Evolutionary conservation across 2,113 vertebrate species (phyloP).

Genomic region (Catharus fuscescens): DNA sequence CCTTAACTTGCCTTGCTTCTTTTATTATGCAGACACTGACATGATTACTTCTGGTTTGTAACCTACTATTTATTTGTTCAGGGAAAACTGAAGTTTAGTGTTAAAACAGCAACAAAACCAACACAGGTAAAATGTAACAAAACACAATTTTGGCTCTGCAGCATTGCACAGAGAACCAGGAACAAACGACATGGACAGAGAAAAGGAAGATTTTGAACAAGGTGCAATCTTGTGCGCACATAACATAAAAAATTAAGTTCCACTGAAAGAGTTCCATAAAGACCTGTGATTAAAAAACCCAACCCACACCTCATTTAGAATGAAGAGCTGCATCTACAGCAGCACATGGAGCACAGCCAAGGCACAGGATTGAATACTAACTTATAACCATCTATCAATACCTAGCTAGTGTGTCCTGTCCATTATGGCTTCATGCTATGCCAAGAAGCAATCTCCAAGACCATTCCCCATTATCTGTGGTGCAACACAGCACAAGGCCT

Average conservation of each 20-base stretch:
- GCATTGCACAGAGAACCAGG: neutral
- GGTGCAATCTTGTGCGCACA: neutral
- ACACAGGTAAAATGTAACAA: neutral
- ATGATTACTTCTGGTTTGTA: neutral
- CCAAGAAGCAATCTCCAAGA: neutral
- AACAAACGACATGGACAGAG: neutral
- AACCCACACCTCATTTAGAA: neutral
- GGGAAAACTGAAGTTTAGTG: neutral
- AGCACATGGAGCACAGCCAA: neutral
- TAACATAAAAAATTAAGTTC: neutral
- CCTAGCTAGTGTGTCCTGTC: neutral
- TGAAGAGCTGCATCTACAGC: neutral
- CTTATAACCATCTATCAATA: neutral
- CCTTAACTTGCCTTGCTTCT: neutral
- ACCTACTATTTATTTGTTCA: neutral
- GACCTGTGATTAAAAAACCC: neutral
- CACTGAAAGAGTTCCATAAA: neutral
- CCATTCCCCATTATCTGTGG: neutral
- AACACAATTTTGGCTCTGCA: neutral
- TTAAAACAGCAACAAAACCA: neutral
- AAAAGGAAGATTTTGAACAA: neutral
- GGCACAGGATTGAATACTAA: neutral
- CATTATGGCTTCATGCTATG: neutral
- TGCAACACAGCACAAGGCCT: neutral
- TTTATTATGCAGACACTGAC: neutral